Conservation (phyloP, 2,888 invertebrate species). For the Ommatoiulus sabulosus region DNA sequence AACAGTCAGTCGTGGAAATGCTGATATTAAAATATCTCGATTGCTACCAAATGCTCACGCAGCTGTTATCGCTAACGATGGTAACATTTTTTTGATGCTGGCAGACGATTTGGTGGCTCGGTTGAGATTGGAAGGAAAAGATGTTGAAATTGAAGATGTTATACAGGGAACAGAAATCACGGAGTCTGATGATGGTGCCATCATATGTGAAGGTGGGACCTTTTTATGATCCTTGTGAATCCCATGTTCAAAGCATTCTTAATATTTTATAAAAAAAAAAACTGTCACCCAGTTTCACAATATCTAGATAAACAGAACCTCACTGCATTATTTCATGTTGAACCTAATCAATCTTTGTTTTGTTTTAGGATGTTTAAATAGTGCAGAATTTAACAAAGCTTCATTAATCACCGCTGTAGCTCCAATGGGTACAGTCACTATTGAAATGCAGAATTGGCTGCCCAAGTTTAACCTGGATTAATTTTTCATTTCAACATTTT, state of each 20-base stretch:
- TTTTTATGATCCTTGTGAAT: not conserved
- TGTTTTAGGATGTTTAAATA: conserved; percentile 42
- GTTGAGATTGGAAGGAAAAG: conserved; percentile 42
- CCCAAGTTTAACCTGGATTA: not conserved
- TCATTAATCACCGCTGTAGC: conserved; percentile 49
- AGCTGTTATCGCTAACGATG: conserved; percentile 23
- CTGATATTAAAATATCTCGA: conserved; percentile 55
- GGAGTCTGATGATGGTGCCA: not conserved
- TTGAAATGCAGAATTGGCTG: conserved; percentile 35
- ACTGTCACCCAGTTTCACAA: not conserved
- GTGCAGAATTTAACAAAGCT: not conserved
- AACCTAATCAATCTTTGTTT: not conserved
- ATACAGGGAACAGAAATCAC: not conserved
- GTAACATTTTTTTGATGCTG: not conserved
- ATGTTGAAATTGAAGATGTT: conserved; percentile 6
- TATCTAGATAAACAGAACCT: not conserved
- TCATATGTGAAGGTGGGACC: conserved; percentile 27
- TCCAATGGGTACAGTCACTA: conserved; percentile 46
- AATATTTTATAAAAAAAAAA: not conserved
- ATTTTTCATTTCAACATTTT: not conserved
- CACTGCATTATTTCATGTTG: not conserved
- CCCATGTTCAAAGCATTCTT: not conserved
- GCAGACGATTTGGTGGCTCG: conserved; percentile 37
- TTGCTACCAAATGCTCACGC: not conserved
- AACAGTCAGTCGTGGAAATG: conserved; percentile 55